phyloP scores from a whole-genome alignment of 2,113 vertebrate genomes.

The Motacilla tschutschensis region DNA sequence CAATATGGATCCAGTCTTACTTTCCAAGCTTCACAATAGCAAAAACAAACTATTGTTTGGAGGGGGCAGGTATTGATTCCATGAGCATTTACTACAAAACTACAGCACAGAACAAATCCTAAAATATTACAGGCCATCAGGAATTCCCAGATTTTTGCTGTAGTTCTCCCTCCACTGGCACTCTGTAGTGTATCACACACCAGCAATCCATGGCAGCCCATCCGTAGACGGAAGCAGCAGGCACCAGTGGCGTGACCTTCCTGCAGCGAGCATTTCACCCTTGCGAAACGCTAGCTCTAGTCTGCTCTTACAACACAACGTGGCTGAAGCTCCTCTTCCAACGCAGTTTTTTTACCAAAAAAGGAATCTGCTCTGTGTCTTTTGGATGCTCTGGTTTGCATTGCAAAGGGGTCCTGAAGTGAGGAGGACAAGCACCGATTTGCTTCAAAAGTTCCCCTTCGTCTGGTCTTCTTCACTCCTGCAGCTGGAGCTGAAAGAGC shows the following conservation, averaged over 20 bases:
- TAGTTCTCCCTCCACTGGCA: not conserved
- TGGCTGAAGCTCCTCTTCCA: not conserved
- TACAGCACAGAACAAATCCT: not conserved
- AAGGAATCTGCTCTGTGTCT: not conserved
- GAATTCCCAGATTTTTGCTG: not conserved
- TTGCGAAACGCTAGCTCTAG: not conserved
- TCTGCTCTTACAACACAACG: not conserved
- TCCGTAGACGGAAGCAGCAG: not conserved
- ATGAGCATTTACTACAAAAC: not conserved
- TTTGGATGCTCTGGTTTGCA: not conserved
- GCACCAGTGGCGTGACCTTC: not conserved
- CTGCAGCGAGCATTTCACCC: fast-evolving
- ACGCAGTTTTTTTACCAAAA: not conserved
- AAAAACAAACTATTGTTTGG: not conserved
- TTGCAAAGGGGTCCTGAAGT: not conserved
- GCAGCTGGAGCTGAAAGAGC: not conserved
- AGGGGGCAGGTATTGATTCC: not conserved
- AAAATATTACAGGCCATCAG: not conserved
- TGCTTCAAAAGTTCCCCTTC: not conserved
- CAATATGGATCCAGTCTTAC: not conserved
- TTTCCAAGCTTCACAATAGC: not conserved
- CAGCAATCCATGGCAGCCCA: not conserved
- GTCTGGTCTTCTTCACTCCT: not conserved
- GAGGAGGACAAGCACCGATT: not conserved
- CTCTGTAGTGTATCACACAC: not conserved